These are phyloP conservation scores for Theocolax elegans DNA, from an alignment of 1,140 invertebrate genomes.

Conservation along the genomic window DNA sequence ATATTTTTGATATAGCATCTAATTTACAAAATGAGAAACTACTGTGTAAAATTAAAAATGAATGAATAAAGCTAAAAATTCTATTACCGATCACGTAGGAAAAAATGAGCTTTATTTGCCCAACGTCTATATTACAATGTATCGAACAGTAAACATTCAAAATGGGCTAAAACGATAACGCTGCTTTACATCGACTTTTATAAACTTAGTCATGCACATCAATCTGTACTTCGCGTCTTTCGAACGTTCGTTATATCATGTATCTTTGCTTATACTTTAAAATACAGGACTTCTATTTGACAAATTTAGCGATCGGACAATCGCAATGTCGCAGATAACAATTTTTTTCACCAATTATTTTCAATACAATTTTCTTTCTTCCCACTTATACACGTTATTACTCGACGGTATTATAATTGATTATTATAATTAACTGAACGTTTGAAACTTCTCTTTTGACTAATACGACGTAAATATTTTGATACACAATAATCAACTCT, in stretches of 20 bases:
- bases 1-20: not conserved
- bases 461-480: conserved; percentile 2
- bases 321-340: conserved; percentile 19
- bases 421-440: conserved; percentile 25
- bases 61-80: conserved; percentile 1
- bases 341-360: conserved; percentile 36
- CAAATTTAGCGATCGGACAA: conserved; percentile 27
- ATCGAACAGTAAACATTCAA: conserved; percentile 65
- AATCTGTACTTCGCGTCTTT: conserved; percentile 20
- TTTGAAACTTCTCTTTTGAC: not conserved
- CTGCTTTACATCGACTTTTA: conserved; percentile 57
- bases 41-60: not conserved
- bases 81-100: conserved; percentile 36
- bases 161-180: conserved; percentile 61
- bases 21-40: not conserved
- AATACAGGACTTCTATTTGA: conserved; percentile 15
- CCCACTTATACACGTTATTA: conserved; percentile 16
- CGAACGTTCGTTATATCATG: not conserved
- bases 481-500: not conserved
- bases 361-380: conserved; percentile 20
- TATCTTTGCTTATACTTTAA: conserved; percentile 17
- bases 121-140: conserved; percentile 66
- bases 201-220: conserved; percentile 56
- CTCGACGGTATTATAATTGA: not conserved
- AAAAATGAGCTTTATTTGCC: conserved; percentile 65